Evolutionary conservation across 2,888 invertebrate species (phyloP), one percentile per base, ranked within the genome.

Genomic region (Nomada ruficornis): DNA sequence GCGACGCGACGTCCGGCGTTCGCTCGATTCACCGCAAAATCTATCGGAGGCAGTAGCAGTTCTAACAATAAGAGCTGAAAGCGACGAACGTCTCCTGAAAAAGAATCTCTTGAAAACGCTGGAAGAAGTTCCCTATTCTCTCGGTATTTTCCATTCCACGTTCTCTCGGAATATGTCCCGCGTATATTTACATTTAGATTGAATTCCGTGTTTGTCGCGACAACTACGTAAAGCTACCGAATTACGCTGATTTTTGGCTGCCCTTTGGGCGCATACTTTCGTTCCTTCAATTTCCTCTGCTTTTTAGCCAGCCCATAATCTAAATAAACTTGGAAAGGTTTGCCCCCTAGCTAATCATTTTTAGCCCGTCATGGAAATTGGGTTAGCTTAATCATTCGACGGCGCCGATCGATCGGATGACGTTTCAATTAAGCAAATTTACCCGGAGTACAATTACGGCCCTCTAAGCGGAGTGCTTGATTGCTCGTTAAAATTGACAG

Each of bases 141-240:
- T 67, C 44, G 36, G 50, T 29, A 18, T 71, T 57, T 42, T 50
- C 54, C 23, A 62, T 68, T 20, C 18, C 72, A 4, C 29, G 55
- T 60, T 47, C 71, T 68, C 54, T 59, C n/a, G 63, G 57, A 73
- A 70, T 83, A 70, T 67, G 52, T 57, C 54, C 50, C 50, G 15
- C 65, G 50, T 65, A 15, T 79, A 91, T 91, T 91, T 90, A 89
- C 91, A 91, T 91, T 91, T 91, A 91, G 88, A 91, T 91, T 85
- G 89, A 89, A 89, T 91, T 87, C 76, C 85, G 85, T 88, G 85
- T 89, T 89, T 88, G 81, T 68, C 60, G 57, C 74, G 71, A 79
- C 70, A 84, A 67, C 70, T 50, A 52, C 20, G 44, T 11, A 52
- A 26, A 64, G n/a, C 20, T 5, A 5, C 44, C 29, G 54, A 64